Evolutionary conservation across 2,113 vertebrate genomes (phyloP), one percentile per base, ranked within the genome.

Genomic region (Spheniscus mendiculus): DNA sequence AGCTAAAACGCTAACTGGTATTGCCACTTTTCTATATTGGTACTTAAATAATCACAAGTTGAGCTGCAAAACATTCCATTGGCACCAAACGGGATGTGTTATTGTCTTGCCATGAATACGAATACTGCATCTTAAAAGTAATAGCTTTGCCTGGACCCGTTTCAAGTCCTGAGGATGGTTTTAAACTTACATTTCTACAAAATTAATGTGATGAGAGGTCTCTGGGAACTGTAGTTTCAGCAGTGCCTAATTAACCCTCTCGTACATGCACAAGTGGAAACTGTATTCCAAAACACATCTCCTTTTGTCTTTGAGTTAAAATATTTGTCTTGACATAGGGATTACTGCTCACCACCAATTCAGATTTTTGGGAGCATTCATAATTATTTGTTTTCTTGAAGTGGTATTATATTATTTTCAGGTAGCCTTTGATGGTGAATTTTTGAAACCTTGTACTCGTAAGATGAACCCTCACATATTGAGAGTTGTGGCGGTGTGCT

Each of bases 221-320:
- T 95, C 59, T 87, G 81, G 62, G 38, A 95, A 56, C 53, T 92
- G 17, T 91, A 47, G 11, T 59, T 94, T 90, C 27, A 76, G 20
- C 47, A 53, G 52, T 78, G 69, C 58, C 69, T 97, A 92, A 95
- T 93, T 94, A 85, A 89, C 23, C 78, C 38, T 73, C 65, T 87
- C 32, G 34, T n/a, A 9, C 32, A 71, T 32, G 36, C 5, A 4
- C 72, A 73, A 92, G 40, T 27, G 25, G 40, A 83, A 52, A 76
- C 49, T 59, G 21, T 83, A n/a, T 91, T 82, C 72, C 17, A 94
- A 82, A 89, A 44, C 27, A 65, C 18, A 34, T 62, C 27, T 92
- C 26, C 21, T 80, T 95, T 95, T 84, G 65, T 84, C 38, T 96
- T 56, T 95, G 76, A 87, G 32, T 70, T 88, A 69, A 30, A 73